phyloP scores from a whole-genome alignment of 2,888 invertebrate species.

The Drosophila borborema region DNA sequence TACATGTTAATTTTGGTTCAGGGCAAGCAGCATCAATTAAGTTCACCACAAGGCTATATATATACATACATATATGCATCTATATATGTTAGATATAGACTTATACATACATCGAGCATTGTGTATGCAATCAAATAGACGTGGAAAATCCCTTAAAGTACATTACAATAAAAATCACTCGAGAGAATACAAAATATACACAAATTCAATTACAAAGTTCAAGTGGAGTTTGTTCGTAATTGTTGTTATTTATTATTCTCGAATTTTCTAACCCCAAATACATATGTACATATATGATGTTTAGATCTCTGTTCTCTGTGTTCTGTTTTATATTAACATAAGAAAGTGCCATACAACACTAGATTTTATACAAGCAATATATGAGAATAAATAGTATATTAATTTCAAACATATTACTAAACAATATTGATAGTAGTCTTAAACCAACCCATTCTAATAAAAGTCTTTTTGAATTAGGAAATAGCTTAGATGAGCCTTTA shows the following conservation, averaged over 20 bases:
- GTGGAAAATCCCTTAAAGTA: slow-evolving; percentile 31
- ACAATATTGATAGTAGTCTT: no score
- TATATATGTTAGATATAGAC: background rate
- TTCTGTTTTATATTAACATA: background rate
- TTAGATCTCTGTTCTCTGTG: background rate
- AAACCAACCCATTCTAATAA: no score
- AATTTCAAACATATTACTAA: no score
- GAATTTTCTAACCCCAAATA: slow-evolving; percentile 6
- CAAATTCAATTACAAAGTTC: slow-evolving; percentile 34
- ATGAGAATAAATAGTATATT: no score
- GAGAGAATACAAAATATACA: slow-evolving; percentile 15
- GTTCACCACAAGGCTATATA: slow-evolving; percentile 39
- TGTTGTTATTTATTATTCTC: slow-evolving; percentile 16
- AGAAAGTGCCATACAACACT: no score
- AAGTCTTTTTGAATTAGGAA: no score
- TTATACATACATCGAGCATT: slow-evolving; percentile 8
- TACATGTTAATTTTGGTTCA: slow-evolving; percentile 25
- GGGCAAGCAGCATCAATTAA: slow-evolving; percentile 36
- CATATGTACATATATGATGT: no score
- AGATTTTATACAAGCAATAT: no score
- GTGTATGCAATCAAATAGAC: slow-evolving; percentile 27
- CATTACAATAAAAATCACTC: slow-evolving; percentile 30
- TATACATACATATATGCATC: background rate
- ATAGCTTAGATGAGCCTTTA: background rate
- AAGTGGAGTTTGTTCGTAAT: slow-evolving; percentile 32